phyloP scores from a whole-genome alignment of 2,113 vertebrate genomes.

The Ptychochromis oligacanthus region DNA sequence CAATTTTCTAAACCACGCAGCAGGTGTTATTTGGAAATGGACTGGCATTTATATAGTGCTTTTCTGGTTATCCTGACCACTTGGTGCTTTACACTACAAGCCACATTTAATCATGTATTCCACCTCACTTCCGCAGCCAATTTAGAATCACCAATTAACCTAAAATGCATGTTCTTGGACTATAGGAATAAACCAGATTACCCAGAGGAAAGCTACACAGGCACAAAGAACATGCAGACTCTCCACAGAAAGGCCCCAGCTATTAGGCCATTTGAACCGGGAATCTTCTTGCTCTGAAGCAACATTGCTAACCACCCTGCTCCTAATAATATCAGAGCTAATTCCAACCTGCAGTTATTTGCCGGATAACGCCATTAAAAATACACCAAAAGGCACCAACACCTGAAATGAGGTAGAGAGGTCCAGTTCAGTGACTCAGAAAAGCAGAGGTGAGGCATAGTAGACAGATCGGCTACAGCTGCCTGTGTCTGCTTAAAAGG shows the following conservation, averaged over 20 bases:
- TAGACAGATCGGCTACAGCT: neutral
- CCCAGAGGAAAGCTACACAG: neutral
- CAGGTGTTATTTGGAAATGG: neutral
- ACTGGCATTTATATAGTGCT: neutral
- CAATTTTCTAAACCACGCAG: neutral
- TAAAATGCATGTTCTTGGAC: neutral
- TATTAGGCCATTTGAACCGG: neutral
- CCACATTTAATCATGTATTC: neutral
- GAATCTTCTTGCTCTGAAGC: neutral
- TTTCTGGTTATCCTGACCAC: neutral
- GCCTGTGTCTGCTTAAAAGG: neutral
- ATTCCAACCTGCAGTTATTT: neutral
- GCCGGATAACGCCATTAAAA: rapidly evolving
- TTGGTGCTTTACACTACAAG: neutral
- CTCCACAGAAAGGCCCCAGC: neutral
- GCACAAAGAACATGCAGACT: neutral
- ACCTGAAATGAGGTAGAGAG: neutral
- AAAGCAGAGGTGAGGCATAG: neutral
- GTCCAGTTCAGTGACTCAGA: neutral
- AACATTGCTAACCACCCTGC: neutral
- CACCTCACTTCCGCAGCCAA: neutral
- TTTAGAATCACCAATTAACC: neutral
- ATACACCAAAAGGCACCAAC: neutral
- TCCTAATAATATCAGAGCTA: neutral
- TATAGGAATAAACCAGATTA: neutral